Conservation (phyloP, 2,888 invertebrate species). For the Calameuta idolon region DNA sequence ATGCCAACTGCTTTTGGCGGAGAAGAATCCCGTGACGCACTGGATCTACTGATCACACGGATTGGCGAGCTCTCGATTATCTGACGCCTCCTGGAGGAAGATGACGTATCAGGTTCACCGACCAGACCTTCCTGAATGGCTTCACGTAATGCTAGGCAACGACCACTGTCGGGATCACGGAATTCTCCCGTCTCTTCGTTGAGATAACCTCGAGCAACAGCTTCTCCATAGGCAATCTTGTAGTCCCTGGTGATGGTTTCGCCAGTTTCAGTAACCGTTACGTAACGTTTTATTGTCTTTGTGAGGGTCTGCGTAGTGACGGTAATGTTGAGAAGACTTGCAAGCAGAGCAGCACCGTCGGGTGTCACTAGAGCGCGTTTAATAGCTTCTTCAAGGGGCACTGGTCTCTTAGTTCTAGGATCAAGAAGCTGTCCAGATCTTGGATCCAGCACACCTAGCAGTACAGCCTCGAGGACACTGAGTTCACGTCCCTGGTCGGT, state of each 20-base stretch:
- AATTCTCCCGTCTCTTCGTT: conserved; percentile 83
- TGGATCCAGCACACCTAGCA: conserved; percentile 88
- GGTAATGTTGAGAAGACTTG: conserved; percentile 87
- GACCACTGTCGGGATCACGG: conserved; percentile 80
- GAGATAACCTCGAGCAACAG: conserved; percentile 81
- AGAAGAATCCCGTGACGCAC: conserved; percentile 17
- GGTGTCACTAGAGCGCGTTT: conserved; percentile 86
- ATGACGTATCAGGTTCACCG: conserved; percentile 52
- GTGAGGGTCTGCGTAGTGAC: conserved; percentile 90
- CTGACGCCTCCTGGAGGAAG: conserved; percentile 43
- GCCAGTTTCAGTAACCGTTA: conserved; percentile 80
- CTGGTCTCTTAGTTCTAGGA: conserved; percentile 76
- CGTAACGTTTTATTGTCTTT: conserved; percentile 84
- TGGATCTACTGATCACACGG: not conserved
- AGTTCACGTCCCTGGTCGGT: conserved; percentile 81
- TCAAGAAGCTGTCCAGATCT: conserved; percentile 88
- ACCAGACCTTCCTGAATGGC: conserved; percentile 81
- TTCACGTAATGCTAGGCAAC: conserved; percentile 80
- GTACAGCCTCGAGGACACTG: conserved; percentile 88
- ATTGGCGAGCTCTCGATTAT: conserved; percentile 41
- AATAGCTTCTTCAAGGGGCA: conserved; percentile 88
- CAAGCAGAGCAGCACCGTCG: conserved; percentile 87
- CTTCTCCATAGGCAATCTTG: conserved; percentile 82
- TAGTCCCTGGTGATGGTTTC: conserved; percentile 67
- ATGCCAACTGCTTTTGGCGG: conserved; percentile 48